Percentiles rank a stretch among this genome's conserved stretches.
Conservation (phyloP, 2,113 vertebrate species). For the Syngnathus floridae region DNA sequence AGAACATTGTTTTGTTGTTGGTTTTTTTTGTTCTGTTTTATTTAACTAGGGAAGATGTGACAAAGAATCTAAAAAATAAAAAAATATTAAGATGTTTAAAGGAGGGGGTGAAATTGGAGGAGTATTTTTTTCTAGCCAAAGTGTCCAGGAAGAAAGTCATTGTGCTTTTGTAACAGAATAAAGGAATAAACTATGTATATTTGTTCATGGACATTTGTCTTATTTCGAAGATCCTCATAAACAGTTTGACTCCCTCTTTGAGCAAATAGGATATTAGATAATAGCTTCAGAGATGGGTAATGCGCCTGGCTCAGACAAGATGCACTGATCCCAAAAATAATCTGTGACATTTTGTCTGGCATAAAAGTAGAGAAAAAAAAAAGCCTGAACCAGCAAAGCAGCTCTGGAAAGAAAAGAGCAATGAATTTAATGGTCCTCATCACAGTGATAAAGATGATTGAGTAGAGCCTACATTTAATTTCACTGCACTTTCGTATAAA, state of each 20-base stretch:
- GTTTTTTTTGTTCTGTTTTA: constrained; percentile 14
- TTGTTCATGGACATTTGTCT: constrained; percentile 21
- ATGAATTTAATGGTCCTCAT: constrained; percentile 10
- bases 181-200: constrained; percentile 53
- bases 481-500: constrained; percentile 1
- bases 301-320: constrained; percentile 9
- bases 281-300: not conserved
- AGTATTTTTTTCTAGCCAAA: constrained; percentile 71
- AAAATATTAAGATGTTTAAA: constrained; percentile 44
- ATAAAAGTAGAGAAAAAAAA: not conserved
- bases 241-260: not conserved
- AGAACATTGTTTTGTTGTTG: constrained; percentile 23
- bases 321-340: constrained; percentile 34
- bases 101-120: constrained; percentile 47
- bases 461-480: constrained; percentile 17
- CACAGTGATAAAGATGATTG: constrained; percentile 1
- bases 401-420: constrained; percentile 6
- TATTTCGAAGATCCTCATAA: not conserved
- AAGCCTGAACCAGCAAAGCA: constrained; percentile 3
- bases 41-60: constrained; percentile 35
- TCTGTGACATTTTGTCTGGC: constrained; percentile 11
- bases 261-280: too few relatives aligned
- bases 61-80: constrained; percentile 38
- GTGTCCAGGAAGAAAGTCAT: constrained; percentile 63
- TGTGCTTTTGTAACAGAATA: constrained; percentile 71